Evolutionary conservation across 2,113 vertebrate genomes (phyloP), one percentile per base, ranked within the genome.

Genomic region (Chaenocephalus aceratus): DNA sequence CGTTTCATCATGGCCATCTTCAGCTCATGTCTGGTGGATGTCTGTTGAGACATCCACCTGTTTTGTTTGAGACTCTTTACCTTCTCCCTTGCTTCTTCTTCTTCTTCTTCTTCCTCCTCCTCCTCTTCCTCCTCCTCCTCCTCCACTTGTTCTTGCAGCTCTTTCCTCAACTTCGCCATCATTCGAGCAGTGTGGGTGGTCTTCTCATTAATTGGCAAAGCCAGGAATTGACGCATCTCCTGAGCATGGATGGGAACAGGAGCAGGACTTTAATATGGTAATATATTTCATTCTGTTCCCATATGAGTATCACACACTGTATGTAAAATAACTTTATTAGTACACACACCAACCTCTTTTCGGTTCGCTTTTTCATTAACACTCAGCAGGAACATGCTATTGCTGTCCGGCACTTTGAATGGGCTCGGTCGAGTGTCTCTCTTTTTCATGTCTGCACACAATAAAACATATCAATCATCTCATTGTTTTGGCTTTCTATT

Each of bases 181-280:
- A 72, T 89, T 59, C 83, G 90, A 8, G 89, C 87, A 0, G 93
- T 61, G 41, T 89, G 90, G 21, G 96, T 94, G 1, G 79, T 90
- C 90, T 97, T 97, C 90, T 97, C 88, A 2, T 97, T 89, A 70
- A 96, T 91, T 61, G 92, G 94, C 85, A 96, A 73, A 6, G 79
- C 73, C 84, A 94, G 93, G 84, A 92, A 95, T 82, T 75, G 89
- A 26, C 94, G 92, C 62, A 76, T 90, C 76, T 97, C 96, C 98
- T 98, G 85, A 85, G 71, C 14, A 82, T 2, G 30, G 34, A 69
- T 11, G 18, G 69, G 11, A 80, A 72, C 63, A 57, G 74, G 64
- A 81, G 46, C 65, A 58, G 44, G 36, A 69, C 74, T 76, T 68
- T 0, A 63, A 75, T 34, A 64, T 11, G 23, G 13, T 0, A 13